These are phyloP conservation scores for Corydoras sp. DNA, from an alignment of 2,113 vertebrate genomes.

Conservation along the genomic window DNA sequence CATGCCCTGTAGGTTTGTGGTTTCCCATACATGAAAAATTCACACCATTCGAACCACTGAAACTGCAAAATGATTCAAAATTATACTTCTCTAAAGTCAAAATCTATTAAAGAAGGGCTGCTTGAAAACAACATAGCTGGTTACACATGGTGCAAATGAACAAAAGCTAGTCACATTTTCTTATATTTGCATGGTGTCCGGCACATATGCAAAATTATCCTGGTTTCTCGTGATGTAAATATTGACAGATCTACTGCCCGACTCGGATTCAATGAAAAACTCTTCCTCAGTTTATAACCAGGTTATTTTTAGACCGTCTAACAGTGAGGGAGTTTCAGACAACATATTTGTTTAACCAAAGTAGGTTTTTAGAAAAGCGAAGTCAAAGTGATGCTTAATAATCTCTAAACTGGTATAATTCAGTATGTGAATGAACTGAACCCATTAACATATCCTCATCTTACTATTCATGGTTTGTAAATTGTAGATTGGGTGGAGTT, in stretches of 20 bases:
- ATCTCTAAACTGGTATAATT: background rate
- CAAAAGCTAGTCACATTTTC: constrained; percentile 32
- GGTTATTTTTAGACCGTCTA: constrained; percentile 11
- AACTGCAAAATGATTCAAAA: too few species aligned
- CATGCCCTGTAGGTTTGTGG: too few species aligned
- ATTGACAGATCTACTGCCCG: constrained; percentile 14
- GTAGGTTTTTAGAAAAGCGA: background rate
- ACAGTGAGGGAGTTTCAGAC: background rate
- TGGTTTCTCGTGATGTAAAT: background rate
- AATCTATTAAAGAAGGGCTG: too few species aligned
- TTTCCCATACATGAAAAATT: too few species aligned
- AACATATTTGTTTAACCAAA: constrained; percentile 13
- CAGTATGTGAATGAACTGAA: background rate
- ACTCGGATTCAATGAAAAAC: background rate
- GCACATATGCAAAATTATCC: constrained; percentile 31
- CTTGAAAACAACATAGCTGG: too few species aligned
- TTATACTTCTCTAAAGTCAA: too few species aligned
- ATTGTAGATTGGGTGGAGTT: constrained; percentile 94
- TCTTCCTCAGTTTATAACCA: constrained; percentile 1
- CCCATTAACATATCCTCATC: constrained; percentile 13
- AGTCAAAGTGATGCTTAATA: background rate
- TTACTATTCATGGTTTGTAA: constrained; percentile 10
- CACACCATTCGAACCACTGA: too few species aligned
- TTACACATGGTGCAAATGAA: too few species aligned
- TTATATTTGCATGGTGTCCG: constrained; percentile 35